A percentile compares a stretch with the other conserved stretches of the same genome.
These are phyloP conservation scores for Bucorvus abyssinicus DNA, from an alignment of 2,797 vertebrate species.

Conservation along the genomic window DNA sequence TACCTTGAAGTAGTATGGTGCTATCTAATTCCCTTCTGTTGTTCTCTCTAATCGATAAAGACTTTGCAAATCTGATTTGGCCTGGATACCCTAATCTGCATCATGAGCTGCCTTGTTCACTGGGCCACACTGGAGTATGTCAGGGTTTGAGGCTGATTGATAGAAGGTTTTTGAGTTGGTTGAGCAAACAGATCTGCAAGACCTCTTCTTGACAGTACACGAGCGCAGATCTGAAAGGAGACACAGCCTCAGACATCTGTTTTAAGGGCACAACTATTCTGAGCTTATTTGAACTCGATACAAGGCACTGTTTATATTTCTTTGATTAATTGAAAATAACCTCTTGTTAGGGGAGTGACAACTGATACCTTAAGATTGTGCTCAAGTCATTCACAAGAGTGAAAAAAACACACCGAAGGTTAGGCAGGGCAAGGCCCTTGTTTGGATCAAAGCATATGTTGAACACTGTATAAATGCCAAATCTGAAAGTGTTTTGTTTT, in stretches of 20 bases:
- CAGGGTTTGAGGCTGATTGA: not conserved
- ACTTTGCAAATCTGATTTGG: constrained; percentile 24
- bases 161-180: not conserved
- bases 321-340: constrained; percentile 67
- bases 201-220: constrained; percentile 8
- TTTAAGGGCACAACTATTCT: constrained; percentile 21
- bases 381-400: constrained; percentile 17
- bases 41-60: constrained; percentile 5
- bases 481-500: constrained; percentile 49
- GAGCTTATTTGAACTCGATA: constrained; percentile 48
- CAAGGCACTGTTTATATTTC: constrained; percentile 54
- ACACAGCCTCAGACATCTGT: constrained; percentile 56
- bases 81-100: not conserved
- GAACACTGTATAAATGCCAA: constrained; percentile 53
- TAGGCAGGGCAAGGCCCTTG: constrained; percentile 56
- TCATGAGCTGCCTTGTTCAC: not conserved
- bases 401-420: constrained; percentile 26
- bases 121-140: not conserved
- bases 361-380: constrained; percentile 17
- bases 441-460: constrained; percentile 60
- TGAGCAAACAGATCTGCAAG: constrained; percentile 26
- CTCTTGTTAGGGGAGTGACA: constrained; percentile 61
- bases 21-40: not conserved
- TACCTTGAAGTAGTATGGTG: not conserved
- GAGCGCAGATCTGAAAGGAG: constrained; percentile 47